phyloP scores from a whole-genome alignment of 2,113 vertebrate genomes.

The Halcyon malimbica region DNA sequence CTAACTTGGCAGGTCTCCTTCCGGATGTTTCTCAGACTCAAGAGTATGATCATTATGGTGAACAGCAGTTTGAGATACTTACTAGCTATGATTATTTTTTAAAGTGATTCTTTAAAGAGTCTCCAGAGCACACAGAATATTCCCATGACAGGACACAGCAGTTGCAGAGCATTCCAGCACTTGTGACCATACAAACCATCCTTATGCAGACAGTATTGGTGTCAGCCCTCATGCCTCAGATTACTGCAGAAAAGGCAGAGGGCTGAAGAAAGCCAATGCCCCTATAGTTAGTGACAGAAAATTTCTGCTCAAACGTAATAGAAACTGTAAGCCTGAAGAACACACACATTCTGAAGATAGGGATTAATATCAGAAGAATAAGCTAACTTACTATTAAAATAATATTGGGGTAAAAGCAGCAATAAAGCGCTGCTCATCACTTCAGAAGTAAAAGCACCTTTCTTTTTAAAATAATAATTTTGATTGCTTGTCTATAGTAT shows the following conservation, averaged over 20 bases:
- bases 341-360: background rate
- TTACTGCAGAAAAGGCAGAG: background rate
- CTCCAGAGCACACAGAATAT: background rate
- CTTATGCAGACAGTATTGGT: background rate
- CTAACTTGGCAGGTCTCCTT: background rate
- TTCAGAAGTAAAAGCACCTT: background rate
- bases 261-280: background rate
- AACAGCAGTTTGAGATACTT: background rate
- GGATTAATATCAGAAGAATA: background rate
- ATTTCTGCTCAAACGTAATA: background rate
- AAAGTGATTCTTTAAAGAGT: background rate
- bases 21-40: background rate
- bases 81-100: background rate
- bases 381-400: background rate
- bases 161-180: background rate
- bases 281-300: background rate
- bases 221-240: background rate
- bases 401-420: background rate
- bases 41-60: accelerated
- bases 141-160: background rate
- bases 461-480: background rate
- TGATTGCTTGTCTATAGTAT: background rate
- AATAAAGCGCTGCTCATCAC: background rate
- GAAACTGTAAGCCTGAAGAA: background rate
- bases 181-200: background rate